phyloP scores from a whole-genome alignment of 1,140 invertebrate species.

The Araneus ventricosus region DNA sequence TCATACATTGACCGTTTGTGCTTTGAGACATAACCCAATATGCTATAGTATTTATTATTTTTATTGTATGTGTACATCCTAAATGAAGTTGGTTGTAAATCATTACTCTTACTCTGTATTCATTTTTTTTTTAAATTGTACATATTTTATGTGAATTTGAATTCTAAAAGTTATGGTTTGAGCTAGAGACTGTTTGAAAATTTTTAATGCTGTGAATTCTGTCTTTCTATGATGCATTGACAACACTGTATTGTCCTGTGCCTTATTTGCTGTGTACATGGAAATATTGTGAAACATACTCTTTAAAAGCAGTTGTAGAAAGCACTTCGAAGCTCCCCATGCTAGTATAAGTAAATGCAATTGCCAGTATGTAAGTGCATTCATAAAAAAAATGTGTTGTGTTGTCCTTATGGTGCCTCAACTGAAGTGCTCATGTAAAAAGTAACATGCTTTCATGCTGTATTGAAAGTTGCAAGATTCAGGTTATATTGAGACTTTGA shows the following conservation, averaged over 20 bases:
- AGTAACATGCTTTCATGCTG: constrained; percentile 48
- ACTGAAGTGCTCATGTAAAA: constrained; percentile 73
- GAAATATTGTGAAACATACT: background rate
- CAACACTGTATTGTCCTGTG: constrained; percentile 52
- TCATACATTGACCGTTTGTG: no score
- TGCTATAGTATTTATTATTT: no score
- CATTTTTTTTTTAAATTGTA: no score
- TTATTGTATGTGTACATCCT: no score
- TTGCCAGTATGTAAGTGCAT: constrained; percentile 72
- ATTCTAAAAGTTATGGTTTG: no score
- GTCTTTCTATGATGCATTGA: constrained; percentile 29
- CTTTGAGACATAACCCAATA: no score
- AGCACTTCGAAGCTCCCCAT: constrained; percentile 53
- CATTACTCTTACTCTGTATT: no score
- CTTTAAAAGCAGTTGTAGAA: constrained; percentile 38
- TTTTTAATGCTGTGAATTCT: background rate
- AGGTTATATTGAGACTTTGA: constrained; percentile 54
- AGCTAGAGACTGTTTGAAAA: no score
- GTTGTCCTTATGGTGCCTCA: constrained; percentile 73
- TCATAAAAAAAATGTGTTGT: constrained; percentile 70
- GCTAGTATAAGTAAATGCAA: constrained; percentile 60
- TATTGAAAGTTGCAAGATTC: constrained; percentile 66
- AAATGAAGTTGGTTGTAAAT: no score
- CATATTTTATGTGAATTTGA: no score
- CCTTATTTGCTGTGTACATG: constrained; percentile 68